Conservation (phyloP, 2,888 invertebrate genomes). For the Drepanosiphum platanoidis region DNA sequence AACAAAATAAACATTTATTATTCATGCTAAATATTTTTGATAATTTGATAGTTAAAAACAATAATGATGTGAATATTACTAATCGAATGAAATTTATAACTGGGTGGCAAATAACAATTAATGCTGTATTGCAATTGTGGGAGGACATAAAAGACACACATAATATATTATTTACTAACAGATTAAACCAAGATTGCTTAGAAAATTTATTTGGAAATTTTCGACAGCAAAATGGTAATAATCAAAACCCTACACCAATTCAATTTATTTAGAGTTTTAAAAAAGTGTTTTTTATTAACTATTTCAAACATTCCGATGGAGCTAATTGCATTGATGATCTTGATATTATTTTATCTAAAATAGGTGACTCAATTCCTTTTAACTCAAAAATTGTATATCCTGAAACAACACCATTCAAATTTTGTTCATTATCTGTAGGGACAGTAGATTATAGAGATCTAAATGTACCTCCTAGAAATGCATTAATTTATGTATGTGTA, state of each 20-base stretch:
- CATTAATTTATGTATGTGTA: conserved; percentile 37
- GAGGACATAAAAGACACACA: neutral
- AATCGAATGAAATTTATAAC: neutral
- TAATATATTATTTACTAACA: conserved; percentile 9
- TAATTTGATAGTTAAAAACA: neutral
- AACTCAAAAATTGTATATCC: neutral
- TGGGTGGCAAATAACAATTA: conserved; percentile 35
- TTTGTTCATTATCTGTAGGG: conserved; percentile 14
- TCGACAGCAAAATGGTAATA: conserved; percentile 13
- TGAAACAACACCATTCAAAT: conserved; percentile 10
- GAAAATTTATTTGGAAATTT: conserved; percentile 19
- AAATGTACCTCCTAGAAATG: conserved; percentile 29
- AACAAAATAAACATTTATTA: conserved; percentile 1
- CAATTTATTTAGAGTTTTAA: neutral
- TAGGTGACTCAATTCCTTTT: conserved; percentile 8
- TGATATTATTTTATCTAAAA: conserved; percentile 34
- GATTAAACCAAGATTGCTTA: conserved; percentile 14
- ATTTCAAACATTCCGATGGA: neutral
- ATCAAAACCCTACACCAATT: conserved; percentile 13
- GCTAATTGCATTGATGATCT: conserved; percentile 19
- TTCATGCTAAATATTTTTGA: conserved; percentile 16
- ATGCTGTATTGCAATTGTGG: conserved; percentile 26
- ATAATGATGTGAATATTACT: neutral
- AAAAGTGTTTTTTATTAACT: neutral
- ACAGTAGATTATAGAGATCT: conserved; percentile 33